Evolutionary conservation across 2,797 vertebrate species (phyloP).

Genomic region (Brachyrhaphis roseni): DNA sequence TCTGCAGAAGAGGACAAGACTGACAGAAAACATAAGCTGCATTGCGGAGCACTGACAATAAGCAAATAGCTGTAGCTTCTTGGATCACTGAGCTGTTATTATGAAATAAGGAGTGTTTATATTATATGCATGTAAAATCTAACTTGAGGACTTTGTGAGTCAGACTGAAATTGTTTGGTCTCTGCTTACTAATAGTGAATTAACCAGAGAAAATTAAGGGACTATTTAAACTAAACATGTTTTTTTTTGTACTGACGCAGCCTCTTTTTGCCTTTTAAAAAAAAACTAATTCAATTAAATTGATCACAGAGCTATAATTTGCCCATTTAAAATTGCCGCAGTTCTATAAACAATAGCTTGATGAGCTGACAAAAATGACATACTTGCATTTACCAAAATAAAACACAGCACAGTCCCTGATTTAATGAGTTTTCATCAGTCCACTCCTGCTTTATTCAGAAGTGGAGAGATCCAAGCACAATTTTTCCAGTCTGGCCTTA

Average conservation of each 20-base stretch:
- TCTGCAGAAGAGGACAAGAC: constrained; percentile 6
- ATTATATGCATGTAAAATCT: background rate
- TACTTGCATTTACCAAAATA: background rate
- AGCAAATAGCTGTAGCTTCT: background rate
- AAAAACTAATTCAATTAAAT: background rate
- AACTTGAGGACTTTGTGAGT: background rate
- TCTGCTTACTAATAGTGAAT: background rate
- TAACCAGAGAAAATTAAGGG: background rate
- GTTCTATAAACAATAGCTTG: background rate
- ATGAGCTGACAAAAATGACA: background rate
- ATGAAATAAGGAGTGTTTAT: constrained; percentile 14
- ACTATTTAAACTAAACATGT: background rate
- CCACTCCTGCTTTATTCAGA: background rate
- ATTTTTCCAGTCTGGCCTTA: background rate
- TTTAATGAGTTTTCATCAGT: background rate
- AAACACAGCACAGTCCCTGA: background rate
- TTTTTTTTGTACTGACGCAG: background rate
- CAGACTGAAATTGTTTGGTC: background rate
- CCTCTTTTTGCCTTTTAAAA: too few relatives aligned
- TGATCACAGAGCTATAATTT: background rate
- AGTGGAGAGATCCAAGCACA: background rate
- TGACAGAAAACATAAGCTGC: constrained; percentile 21
- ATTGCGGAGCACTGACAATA: constrained; percentile 26
- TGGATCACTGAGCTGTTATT: background rate
- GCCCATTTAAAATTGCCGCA: background rate